A percentile compares a stretch with the other conserved stretches of the same genome.
phyloP scores from a whole-genome alignment of 1,140 invertebrate species.

The Cataglyphis hispanica region DNA sequence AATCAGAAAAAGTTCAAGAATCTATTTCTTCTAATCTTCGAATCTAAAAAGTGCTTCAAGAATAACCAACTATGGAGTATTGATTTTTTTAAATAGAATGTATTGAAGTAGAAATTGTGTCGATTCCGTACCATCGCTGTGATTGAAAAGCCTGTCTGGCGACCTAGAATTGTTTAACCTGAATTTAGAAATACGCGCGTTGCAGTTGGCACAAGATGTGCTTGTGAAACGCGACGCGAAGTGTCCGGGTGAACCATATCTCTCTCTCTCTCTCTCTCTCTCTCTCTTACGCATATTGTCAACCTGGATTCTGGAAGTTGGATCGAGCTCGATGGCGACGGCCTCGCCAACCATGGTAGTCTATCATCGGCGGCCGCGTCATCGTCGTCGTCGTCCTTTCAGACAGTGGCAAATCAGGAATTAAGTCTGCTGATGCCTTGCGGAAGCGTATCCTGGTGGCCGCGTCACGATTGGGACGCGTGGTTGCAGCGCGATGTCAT shows the following conservation, averaged over 20 bases:
- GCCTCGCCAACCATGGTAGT: conserved; percentile 14
- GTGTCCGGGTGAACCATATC: background rate
- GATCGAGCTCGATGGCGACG: conserved; percentile 17
- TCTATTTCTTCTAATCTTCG: background rate
- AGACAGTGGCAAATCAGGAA: conserved; percentile 61
- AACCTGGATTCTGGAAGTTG: conserved; percentile 70
- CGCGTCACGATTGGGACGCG: conserved; percentile 73
- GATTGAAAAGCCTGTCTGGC: conserved; percentile 33
- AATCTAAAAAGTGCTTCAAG: conserved; percentile 5
- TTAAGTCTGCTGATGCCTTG: conserved; percentile 59
- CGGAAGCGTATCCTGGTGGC: conserved; percentile 69
- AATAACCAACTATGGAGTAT: background rate
- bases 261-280: too few relatives aligned
- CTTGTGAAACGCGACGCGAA: conserved; percentile 30
- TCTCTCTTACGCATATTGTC: background rate
- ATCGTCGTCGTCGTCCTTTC: conserved; percentile 54
- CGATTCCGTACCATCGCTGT: conserved; percentile 10
- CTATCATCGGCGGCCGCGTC: conserved; percentile 60
- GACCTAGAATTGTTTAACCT: conserved; percentile 72
- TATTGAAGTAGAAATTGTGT: background rate
- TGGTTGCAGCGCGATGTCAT: conserved; percentile 77
- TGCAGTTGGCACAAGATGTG: conserved; percentile 71
- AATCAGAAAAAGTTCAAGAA: background rate
- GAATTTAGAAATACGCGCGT: conserved; percentile 81
- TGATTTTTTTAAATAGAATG: background rate